Evolutionary conservation across 2,797 vertebrate genomes (phyloP), one percentile per base, ranked within the genome.

Genomic region (Sebastes elongatus): DNA sequence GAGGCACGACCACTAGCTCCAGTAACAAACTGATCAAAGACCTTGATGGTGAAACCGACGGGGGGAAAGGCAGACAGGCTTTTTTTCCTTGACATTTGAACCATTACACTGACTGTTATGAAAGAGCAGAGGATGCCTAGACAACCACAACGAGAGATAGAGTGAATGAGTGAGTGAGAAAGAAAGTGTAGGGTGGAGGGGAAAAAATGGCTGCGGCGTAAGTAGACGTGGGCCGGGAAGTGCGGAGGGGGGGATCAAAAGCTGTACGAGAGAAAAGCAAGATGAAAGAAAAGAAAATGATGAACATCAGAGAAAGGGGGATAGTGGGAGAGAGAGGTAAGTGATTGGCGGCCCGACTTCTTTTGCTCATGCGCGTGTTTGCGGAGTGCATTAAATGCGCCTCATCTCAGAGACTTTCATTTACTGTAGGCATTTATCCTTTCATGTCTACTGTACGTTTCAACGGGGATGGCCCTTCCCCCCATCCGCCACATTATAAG

Each of bases 21-120:
- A 80, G 81, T 72, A 87, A 86, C 84, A 79, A 89, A 90, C 86
- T 91, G 91, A 93, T 94, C 86, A 91, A 92, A 94, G 92, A 75
- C 46, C 64, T 57, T 35, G 60, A 78, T 67, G 83, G 83, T 28
- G 87, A 79, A 82, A 63, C 49, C 32, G 77, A 87, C 81, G 49
- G 75, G 71, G 71, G 56, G 59, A 81, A 72, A 84, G 84, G 46
- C 66, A 13, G 76, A 28, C 3, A 1, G 28, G 62, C 25, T 83
- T 28, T 59, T 28, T 83, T 71, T 73, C 46, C 77, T 76, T 81
- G 89, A 92, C 91, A 92, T 89, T 81, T 84, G 82, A 92, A 85
- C 84, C 80, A 73, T 89, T 87, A 76, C 81, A 81, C 59, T 55
- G 88, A 76, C 85, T 82, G 80, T 69, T 76, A 83, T 52, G 61